Evolutionary conservation across 1,140 invertebrate species (phyloP).

Genomic region (Drosophila littoralis): DNA sequence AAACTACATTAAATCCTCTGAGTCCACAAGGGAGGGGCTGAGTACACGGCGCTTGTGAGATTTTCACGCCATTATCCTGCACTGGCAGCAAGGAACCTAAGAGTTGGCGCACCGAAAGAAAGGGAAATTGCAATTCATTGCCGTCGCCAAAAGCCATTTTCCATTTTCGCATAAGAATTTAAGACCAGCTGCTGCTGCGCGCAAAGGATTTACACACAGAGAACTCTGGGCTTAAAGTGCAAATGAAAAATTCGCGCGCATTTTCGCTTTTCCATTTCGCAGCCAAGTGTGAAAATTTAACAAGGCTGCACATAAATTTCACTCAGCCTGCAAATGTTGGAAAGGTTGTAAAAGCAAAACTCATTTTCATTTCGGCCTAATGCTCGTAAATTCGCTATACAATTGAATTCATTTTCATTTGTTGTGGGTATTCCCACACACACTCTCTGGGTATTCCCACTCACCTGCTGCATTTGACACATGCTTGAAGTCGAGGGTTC

Average conservation of each 20-base stretch:
- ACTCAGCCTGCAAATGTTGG: constrained; percentile 4
- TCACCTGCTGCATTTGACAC: constrained; percentile 29
- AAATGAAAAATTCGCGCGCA: constrained; percentile 23
- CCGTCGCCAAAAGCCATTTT: constrained; percentile 31
- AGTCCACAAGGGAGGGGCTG: constrained; percentile 7
- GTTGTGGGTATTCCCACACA: constrained; percentile 1
- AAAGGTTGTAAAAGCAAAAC: constrained; percentile 6
- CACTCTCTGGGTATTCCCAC: background rate
- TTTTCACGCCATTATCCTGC: constrained; percentile 45
- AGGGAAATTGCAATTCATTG: constrained; percentile 61
- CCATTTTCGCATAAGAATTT: constrained; percentile 37
- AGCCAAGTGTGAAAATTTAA: constrained; percentile 46
- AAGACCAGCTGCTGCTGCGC: constrained; percentile 21
- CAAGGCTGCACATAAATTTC: constrained; percentile 54
- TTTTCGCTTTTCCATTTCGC: constrained; percentile 29
- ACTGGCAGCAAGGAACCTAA: background rate
- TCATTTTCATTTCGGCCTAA: constrained; percentile 16
- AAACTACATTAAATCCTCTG: constrained; percentile 51
- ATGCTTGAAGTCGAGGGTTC: constrained; percentile 29
- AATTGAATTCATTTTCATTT: constrained; percentile 15
- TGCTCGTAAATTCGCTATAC: constrained; percentile 1
- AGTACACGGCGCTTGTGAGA: background rate
- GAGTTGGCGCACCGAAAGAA: constrained; percentile 17
- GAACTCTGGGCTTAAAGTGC: constrained; percentile 32
- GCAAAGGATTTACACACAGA: background rate